phyloP scores from a whole-genome alignment of 2,113 vertebrate genomes.

The Lipophrys pholis region DNA sequence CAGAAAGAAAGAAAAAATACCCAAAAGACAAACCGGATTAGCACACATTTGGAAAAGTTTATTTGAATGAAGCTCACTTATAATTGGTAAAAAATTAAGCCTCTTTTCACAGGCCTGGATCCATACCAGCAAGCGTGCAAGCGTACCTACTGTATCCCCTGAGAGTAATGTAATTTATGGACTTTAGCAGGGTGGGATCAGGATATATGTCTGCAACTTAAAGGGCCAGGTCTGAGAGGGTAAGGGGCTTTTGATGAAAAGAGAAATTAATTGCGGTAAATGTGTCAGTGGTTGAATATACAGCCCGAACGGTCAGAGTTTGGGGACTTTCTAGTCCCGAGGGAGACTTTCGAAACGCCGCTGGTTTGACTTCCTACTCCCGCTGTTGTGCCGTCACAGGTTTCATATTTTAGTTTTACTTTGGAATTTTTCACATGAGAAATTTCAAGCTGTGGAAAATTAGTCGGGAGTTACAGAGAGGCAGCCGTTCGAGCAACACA shows the following conservation, averaged over 20 bases:
- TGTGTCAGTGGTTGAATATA: not conserved
- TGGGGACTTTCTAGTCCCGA: not conserved
- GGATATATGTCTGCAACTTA: slow-evolving; percentile 20
- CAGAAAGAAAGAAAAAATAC: slow-evolving; percentile 27
- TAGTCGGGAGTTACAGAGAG: slow-evolving; percentile 14
- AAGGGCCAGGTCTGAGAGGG: slow-evolving; percentile 3
- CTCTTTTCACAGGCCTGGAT: slow-evolving; percentile 23
- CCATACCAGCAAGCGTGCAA: slow-evolving; percentile 3
- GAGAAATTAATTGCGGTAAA: slow-evolving; percentile 21
- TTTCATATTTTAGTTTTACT: not conserved
- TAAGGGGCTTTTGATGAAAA: slow-evolving; percentile 29
- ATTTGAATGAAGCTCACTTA: slow-evolving; percentile 50
- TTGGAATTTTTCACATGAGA: not conserved
- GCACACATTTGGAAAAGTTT: slow-evolving; percentile 57
- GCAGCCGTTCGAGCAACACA: not conserved
- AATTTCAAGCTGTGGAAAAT: slow-evolving; percentile 9
- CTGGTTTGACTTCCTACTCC: not conserved
- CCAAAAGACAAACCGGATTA: slow-evolving; percentile 64
- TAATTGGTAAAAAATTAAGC: slow-evolving; percentile 58
- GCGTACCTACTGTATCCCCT: slow-evolving; percentile 22
- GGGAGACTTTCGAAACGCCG: not conserved
- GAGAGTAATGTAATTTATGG: slow-evolving; percentile 31
- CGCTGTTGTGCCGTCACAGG: too few relatives aligned
- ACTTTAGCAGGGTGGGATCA: not conserved
- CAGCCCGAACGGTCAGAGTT: slow-evolving; percentile 10